These are phyloP conservation scores for Coregonus clupeaformis DNA, from an alignment of 2,113 vertebrate genomes.

Conservation along the genomic window DNA sequence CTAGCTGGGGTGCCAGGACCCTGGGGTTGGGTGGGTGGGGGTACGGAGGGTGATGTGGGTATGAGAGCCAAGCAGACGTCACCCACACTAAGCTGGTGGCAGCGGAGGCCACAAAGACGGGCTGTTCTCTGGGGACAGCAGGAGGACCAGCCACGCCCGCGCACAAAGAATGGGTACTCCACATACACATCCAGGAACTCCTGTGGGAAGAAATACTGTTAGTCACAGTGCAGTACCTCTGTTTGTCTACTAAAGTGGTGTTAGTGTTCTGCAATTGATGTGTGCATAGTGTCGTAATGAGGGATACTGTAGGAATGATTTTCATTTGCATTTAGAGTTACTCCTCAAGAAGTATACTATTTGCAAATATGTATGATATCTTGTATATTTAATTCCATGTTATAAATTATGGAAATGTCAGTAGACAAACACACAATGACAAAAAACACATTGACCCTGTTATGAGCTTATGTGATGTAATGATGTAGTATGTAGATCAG, in stretches of 20 bases:
- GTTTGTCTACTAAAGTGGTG: conserved; percentile 21
- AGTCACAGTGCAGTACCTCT: conserved; percentile 9
- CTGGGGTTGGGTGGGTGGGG: not conserved
- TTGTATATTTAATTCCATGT: too few species aligned
- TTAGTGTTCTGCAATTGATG: not conserved
- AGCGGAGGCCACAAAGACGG: conserved; percentile 70
- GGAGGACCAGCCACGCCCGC: conserved; percentile 74
- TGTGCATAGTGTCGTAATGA: not conserved
- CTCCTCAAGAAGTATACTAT: too few species aligned
- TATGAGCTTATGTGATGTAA: too few species aligned
- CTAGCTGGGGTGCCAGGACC: conserved; percentile 8
- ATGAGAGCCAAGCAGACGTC: conserved; percentile 76
- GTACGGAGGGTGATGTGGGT: conserved; percentile 45
- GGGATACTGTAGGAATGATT: not conserved
- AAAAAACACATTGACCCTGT: not conserved
- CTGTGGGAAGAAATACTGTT: conserved; percentile 44
- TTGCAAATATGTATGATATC: too few species aligned
- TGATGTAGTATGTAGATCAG: not conserved
- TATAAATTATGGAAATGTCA: too few species aligned
- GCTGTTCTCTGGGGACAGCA: conserved; percentile 73
- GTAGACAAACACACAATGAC: conserved; percentile 7
- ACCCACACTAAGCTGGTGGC: conserved; percentile 72
- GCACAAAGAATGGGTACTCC: conserved; percentile 77
- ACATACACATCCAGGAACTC: conserved; percentile 73
- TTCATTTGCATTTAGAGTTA: not conserved